These are phyloP conservation scores for Chascanopsetta lugubris DNA, from an alignment of 2,113 vertebrate genomes.

Conservation along the genomic window DNA sequence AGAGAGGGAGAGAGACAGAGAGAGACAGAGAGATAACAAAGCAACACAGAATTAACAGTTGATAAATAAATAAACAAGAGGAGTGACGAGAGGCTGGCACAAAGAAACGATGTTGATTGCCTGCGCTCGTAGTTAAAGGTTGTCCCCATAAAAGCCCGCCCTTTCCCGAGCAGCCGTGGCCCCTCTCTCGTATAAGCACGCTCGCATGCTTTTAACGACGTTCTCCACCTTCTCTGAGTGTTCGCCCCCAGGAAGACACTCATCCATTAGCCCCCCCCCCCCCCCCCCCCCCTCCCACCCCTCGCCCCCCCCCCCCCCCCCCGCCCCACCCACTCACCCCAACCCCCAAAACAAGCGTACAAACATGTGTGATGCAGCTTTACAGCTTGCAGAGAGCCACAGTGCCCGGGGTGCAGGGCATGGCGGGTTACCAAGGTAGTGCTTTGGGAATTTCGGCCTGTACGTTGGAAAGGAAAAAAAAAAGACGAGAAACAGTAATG, in stretches of 20 bases:
- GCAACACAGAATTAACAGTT: conserved; percentile 32
- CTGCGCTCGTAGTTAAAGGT: conserved; percentile 65
- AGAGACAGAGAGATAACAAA: conserved; percentile 4
- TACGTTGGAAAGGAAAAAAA: not conserved
- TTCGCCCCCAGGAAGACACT: conserved; percentile 54
- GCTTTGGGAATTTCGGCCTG: conserved; percentile 25
- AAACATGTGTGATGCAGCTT: conserved; percentile 50
- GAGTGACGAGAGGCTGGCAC: conserved; percentile 50
- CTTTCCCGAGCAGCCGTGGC: conserved; percentile 58
- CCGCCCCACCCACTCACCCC: too few relatives aligned
- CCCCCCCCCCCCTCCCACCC: conserved; percentile 31
- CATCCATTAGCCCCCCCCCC: conserved; percentile 49
- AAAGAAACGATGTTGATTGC: conserved; percentile 71
- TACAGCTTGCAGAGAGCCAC: conserved; percentile 19
- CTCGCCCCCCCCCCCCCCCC: conserved; percentile 30
- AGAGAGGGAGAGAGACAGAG: not conserved
- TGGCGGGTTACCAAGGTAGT: conserved; percentile 44
- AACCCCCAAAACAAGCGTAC: conserved; percentile 24
- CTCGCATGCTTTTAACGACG: conserved; percentile 73
- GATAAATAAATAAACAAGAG: conserved; percentile 14
- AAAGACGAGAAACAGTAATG: conserved; percentile 35
- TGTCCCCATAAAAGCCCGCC: conserved; percentile 73
- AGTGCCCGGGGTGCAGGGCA: conserved; percentile 18
- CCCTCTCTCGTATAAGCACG: conserved; percentile 53
- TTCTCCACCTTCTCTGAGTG: conserved; percentile 58